Evolutionary conservation across 2,797 vertebrate species (phyloP).

Genomic region (Tenualosa thibaudeaui): DNA sequence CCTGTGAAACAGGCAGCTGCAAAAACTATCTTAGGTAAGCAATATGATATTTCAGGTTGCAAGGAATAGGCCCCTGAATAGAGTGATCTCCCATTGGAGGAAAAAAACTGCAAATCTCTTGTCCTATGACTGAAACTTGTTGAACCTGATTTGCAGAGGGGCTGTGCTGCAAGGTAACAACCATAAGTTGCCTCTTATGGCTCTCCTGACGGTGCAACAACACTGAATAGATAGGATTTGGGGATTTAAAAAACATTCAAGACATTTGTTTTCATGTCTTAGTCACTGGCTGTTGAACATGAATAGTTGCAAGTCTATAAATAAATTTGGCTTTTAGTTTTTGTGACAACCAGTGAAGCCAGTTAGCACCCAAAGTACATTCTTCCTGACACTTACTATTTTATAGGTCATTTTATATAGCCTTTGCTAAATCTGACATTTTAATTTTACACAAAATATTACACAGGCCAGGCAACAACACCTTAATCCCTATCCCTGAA

Average conservation of each 20-base stretch:
- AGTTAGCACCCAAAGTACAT: not conserved
- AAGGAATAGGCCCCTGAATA: conserved; percentile 52
- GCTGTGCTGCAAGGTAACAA: conserved; percentile 14
- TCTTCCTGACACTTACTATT: not conserved
- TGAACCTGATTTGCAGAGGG: conserved; percentile 50
- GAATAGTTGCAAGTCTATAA: not conserved
- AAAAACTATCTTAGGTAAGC: conserved; percentile 49
- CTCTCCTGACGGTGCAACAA: conserved; percentile 42
- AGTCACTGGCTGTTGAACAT: not conserved
- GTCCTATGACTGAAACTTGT: conserved; percentile 60
- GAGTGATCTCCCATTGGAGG: conserved; percentile 49
- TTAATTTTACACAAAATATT: conserved; percentile 32
- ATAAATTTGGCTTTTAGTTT: not conserved
- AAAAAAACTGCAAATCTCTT: conserved; percentile 56
- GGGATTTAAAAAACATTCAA: not conserved
- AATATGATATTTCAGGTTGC: conserved; percentile 53
- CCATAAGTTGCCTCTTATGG: conserved; percentile 29
- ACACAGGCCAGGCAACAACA: conserved; percentile 22
- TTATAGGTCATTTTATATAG: not conserved
- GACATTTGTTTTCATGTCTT: not conserved
- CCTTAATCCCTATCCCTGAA: not conserved
- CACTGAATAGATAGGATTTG: not conserved
- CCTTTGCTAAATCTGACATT: not conserved
- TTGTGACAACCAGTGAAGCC: not conserved
- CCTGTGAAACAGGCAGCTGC: conserved; percentile 51